A percentile compares a stretch with the other conserved stretches of the same genome.
phyloP scores from a whole-genome alignment of 1,140 invertebrate genomes.

The Gryon sp. region DNA sequence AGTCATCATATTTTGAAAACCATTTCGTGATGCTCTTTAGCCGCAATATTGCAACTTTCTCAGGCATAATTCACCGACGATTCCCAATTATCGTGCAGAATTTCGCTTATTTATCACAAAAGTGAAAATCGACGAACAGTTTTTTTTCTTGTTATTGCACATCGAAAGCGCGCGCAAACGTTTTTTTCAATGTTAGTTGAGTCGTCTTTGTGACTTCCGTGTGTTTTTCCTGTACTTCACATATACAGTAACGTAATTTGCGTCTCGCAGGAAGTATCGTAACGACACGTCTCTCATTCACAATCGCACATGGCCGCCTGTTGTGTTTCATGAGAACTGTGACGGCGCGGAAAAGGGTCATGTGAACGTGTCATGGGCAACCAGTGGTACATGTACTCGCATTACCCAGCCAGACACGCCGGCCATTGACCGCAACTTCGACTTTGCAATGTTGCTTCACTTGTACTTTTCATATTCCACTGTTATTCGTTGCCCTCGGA shows the following conservation, averaged over 20 bases:
- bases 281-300: constrained; percentile 77
- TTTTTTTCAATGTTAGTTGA: constrained; percentile 5
- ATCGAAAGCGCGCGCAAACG: too few species aligned
- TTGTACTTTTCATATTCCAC: constrained; percentile 56
- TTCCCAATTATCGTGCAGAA: neutral
- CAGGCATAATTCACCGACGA: constrained; percentile 8
- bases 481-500: constrained; percentile 1
- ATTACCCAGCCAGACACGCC: constrained; percentile 73
- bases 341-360: constrained; percentile 78
- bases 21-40: too few species aligned
- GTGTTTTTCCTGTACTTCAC: constrained; percentile 38
- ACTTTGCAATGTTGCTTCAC: constrained; percentile 37
- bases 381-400: constrained; percentile 68
- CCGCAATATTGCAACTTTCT: constrained; percentile 10
- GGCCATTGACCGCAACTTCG: constrained; percentile 72
- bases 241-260: constrained; percentile 67
- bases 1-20: too few species aligned
- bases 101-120: constrained; percentile 24
- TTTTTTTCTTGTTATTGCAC: constrained; percentile 8
- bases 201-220: constrained; percentile 39
- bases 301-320: constrained; percentile 70
- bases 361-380: constrained; percentile 77
- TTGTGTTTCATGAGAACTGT: constrained; percentile 78
- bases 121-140: constrained; percentile 24
- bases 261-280: constrained; percentile 76